phyloP scores from a whole-genome alignment of 2,888 invertebrate genomes.

The Celastrina argiolus region DNA sequence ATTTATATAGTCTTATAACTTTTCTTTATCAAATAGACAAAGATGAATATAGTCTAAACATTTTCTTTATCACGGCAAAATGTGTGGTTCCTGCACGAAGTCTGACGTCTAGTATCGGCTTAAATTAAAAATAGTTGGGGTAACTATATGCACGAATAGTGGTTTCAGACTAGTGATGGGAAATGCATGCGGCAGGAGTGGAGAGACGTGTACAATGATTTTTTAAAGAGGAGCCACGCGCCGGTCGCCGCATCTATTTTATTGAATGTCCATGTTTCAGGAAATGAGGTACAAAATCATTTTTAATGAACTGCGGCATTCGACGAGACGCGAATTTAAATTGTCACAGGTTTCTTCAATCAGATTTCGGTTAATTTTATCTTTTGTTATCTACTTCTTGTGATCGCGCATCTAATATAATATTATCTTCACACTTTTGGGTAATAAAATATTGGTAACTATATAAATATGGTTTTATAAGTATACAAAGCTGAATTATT shows the following conservation, averaged over 20 bases:
- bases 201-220: conserved; percentile 44
- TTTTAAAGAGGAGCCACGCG: conserved; percentile 45
- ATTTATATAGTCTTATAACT: too few relatives aligned
- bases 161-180: conserved; percentile 30
- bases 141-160: conserved; percentile 19
- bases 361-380: not conserved
- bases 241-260: conserved; percentile 29
- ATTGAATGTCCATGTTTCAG: conserved; percentile 22
- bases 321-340: not conserved
- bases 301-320: not conserved
- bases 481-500: too few relatives aligned
- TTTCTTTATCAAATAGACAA: too few relatives aligned
- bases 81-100: not conserved
- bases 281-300: conserved; percentile 13
- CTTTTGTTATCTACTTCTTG: too few relatives aligned
- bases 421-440: too few relatives aligned
- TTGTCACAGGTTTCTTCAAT: not conserved
- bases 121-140: not conserved
- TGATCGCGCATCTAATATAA: too few relatives aligned
- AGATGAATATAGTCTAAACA: too few relatives aligned
- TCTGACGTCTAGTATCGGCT: not conserved
- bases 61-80: too few relatives aligned
- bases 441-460: too few relatives aligned
- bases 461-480: too few relatives aligned
- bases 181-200: conserved; percentile 40